Conservation (phyloP, 2,797 vertebrate species). For the Acanthurus tractus region DNA sequence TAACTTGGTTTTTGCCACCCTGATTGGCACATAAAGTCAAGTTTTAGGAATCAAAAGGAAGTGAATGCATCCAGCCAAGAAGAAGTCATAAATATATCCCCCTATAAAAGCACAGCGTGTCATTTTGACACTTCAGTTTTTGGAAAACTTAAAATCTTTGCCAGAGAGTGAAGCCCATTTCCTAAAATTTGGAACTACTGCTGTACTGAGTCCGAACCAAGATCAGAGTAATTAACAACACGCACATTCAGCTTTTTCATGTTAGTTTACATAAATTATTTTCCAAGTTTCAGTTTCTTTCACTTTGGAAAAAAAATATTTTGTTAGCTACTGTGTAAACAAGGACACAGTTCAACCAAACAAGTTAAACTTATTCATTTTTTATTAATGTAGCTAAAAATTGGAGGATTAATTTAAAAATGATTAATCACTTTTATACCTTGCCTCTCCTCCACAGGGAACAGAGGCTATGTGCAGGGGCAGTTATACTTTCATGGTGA, state of each 20-base stretch:
- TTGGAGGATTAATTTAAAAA: background rate
- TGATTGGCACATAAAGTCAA: background rate
- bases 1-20: too few relatives aligned
- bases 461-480: background rate
- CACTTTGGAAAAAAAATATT: background rate
- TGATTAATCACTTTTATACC: background rate
- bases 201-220: background rate
- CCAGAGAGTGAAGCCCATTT: too few relatives aligned
- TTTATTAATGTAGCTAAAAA: background rate
- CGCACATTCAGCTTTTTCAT: background rate
- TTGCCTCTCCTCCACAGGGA: background rate
- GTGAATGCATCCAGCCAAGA: background rate
- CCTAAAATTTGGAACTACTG: background rate
- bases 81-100: background rate
- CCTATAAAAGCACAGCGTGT: background rate
- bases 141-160: background rate
- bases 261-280: background rate
- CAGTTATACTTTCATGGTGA: constrained; percentile 2
- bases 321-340: background rate
- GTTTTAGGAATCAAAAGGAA: background rate
- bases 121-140: background rate
- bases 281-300: background rate
- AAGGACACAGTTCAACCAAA: background rate
- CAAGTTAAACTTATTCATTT: background rate
- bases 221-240: background rate